phyloP scores from a whole-genome alignment of 2,888 invertebrate genomes.

The Drosophila parthenogenetica region DNA sequence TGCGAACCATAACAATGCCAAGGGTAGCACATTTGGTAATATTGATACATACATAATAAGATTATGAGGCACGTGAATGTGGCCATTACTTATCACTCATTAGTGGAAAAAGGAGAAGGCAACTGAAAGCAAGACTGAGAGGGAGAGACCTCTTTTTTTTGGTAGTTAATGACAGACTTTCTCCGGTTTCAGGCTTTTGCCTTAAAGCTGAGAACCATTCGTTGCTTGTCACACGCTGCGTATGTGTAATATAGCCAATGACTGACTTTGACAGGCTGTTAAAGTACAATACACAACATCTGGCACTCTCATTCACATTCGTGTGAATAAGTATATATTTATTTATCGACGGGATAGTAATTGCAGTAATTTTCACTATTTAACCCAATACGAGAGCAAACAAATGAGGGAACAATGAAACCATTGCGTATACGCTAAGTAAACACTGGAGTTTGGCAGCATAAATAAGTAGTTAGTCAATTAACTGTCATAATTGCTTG shows the following conservation, averaged over 20 bases:
- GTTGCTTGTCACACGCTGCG: slow-evolving; percentile 43
- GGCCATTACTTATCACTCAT: slow-evolving; percentile 73
- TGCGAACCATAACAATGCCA: slow-evolving; percentile 61
- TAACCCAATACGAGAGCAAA: slow-evolving; percentile 11
- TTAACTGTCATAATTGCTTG: slow-evolving; percentile 31
- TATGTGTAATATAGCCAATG: slow-evolving; percentile 49
- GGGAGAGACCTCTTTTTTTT: slow-evolving; percentile 3
- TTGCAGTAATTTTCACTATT: slow-evolving; percentile 39
- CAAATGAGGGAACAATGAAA: slow-evolving; percentile 24
- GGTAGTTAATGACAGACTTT: slow-evolving; percentile 64
- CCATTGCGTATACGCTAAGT: slow-evolving; percentile 25
- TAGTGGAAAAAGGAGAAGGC: slow-evolving; percentile 37
- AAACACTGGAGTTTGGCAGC: slow-evolving; percentile 17
- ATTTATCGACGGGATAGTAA: slow-evolving; percentile 16
- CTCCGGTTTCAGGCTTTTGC: slow-evolving; percentile 12
- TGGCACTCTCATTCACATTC: slow-evolving; percentile 19
- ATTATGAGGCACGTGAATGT: slow-evolving; percentile 74
- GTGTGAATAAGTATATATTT: slow-evolving; percentile 21
- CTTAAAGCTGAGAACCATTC: slow-evolving; percentile 33
- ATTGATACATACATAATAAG: slow-evolving; percentile 73
- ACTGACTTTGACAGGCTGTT: slow-evolving; percentile 53
- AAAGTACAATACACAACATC: slow-evolving; percentile 31
- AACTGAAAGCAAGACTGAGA: neutral
- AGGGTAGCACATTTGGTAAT: slow-evolving; percentile 56
- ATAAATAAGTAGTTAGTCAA: slow-evolving; percentile 36